Evolutionary conservation across 2,113 vertebrate genomes (phyloP).

Genomic region (Elanus axillaris): DNA sequence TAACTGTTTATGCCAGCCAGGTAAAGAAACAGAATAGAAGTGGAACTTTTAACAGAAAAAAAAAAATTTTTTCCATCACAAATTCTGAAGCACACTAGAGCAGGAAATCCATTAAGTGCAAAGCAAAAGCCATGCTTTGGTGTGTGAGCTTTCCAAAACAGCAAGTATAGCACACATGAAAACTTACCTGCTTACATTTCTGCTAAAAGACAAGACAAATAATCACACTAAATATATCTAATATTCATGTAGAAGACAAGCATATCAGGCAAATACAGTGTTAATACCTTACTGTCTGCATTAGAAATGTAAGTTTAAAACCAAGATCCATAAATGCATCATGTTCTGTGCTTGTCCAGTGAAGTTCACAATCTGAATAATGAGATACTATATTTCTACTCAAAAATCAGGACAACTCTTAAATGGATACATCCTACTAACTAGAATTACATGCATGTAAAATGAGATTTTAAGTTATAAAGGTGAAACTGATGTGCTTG

Average conservation of each 20-base stretch:
- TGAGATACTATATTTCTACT: neutral
- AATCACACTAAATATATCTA: neutral
- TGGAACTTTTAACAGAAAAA: neutral
- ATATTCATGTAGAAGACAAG: neutral
- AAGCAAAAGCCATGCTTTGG: neutral
- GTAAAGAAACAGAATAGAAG: neutral
- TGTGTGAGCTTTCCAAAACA: no score
- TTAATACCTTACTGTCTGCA: neutral
- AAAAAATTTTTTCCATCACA: neutral
- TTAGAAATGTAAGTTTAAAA: neutral
- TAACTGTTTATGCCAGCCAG: neutral
- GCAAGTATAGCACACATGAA: neutral
- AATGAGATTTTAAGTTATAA: neutral
- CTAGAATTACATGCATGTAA: neutral
- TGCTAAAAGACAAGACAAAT: constrained; percentile 9
- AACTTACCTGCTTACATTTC: constrained; percentile 23
- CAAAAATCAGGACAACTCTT: neutral
- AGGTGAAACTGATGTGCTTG: neutral
- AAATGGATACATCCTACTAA: neutral
- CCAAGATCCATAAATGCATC: neutral
- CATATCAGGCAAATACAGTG: neutral
- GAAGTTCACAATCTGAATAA: neutral
- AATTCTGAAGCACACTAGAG: neutral
- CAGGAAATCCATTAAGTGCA: neutral
- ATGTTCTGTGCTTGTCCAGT: neutral